These are phyloP conservation scores for Gobio occitaniae DNA, from an alignment of 2,797 vertebrate genomes.

Conservation along the genomic window DNA sequence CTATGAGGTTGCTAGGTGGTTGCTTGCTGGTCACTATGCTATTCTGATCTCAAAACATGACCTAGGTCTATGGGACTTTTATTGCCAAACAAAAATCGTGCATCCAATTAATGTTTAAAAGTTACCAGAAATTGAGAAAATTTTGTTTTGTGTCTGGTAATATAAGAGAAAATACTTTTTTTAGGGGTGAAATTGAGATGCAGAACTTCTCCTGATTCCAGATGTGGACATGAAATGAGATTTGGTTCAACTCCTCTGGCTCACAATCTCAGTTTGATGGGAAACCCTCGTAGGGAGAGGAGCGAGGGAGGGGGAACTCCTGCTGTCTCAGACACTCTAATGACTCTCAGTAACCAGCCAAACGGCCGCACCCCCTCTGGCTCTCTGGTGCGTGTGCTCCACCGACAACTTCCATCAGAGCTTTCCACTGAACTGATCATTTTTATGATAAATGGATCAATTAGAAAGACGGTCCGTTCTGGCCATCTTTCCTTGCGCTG, in stretches of 20 bases:
- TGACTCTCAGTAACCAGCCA: conserved; percentile 42
- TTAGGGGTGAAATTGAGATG: background rate
- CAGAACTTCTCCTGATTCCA: conserved; percentile 16
- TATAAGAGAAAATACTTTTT: background rate
- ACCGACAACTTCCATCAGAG: conserved; percentile 18
- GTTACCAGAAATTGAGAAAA: background rate
- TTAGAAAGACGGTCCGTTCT: conserved; percentile 25
- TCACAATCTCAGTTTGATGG: conserved; percentile 53
- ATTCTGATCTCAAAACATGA: background rate
- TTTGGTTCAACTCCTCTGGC: conserved; percentile 54
- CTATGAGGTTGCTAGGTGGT: background rate
- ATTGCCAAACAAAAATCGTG: background rate
- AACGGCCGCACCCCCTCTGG: conserved; percentile 33
- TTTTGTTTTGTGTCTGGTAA: background rate
- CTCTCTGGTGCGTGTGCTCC: background rate
- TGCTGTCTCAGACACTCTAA: conserved; percentile 61
- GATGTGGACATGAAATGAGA: conserved; percentile 36
- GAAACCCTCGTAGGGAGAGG: conserved; percentile 49
- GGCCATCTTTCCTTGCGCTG: background rate
- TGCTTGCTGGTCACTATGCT: background rate
- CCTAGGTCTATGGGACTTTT: background rate
- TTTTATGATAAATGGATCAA: conserved; percentile 40
- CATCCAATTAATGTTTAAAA: background rate
- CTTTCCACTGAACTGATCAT: conserved; percentile 29
- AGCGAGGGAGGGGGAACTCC: conserved; percentile 53